Evolutionary conservation across 92 coral and sea anemone species (phyloP), one percentile per base, ranked within the genome.

Genomic region (Epizoanthus illoricatus): DNA sequence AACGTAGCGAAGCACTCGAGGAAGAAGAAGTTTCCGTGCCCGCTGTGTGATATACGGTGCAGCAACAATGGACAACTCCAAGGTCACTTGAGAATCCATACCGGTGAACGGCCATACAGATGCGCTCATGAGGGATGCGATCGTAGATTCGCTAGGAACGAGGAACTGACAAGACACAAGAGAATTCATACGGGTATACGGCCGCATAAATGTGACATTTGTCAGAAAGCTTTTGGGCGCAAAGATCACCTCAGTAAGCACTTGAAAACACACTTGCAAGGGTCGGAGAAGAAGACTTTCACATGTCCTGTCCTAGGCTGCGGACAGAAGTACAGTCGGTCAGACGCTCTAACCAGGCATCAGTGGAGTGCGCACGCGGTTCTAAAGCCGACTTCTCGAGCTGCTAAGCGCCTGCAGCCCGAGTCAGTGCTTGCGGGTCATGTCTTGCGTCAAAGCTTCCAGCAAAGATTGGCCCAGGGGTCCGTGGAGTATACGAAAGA

Each of bases 51-150:
- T 28, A 89, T 94, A 80, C 90, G 98, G 65, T 94, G 98, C 57
- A 94, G 97, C 79, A 94, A 94, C 87, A 94, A 94, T 73, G 98
- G 98, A 10, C 98, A 94, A 60, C 82, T 94, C 28, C 98, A 92
- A 81, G 98, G 98, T 15, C 98, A 94, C 54, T 63, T 94, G 81
- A 90, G 98, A 66, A 92, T 90, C 73, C 98, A 94, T 73, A 92
- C 98, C 9, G 98, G 98, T 8, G 98, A 94, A 81, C 88, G 88
- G 65, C 98, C 98, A 16, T 94, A 81, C 84, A 80, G 75, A 76
- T 94, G 98, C 68, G 75, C 76, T 56, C 88, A 75, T 58, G 97
- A 92, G 33, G 95, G 95, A 62, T 94, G 98, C 39, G 94, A 92
- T 65, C 81, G 94, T 68, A 90, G 97, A 4, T 94, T 94, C 74